Conservation (phyloP, 2,888 invertebrate species). For the Oligia fasciuncula region DNA sequence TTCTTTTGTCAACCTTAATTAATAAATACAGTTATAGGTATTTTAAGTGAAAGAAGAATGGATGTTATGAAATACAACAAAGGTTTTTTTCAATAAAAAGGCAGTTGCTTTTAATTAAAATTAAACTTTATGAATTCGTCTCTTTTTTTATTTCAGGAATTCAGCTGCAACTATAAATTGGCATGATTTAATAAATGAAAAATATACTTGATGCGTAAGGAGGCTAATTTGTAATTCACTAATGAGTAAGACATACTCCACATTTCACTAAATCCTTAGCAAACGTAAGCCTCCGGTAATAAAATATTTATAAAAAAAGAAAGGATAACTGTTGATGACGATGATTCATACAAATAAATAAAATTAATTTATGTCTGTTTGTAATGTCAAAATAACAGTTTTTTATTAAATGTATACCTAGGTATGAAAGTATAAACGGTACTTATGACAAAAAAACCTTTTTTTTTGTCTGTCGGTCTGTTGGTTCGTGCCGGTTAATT, state of each 20-base stretch:
- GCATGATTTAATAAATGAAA: not conserved
- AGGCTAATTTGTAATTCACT: not conserved
- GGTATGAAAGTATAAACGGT: no score
- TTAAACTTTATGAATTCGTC: not conserved
- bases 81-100: not conserved
- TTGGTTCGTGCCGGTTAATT: no score
- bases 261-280: not conserved
- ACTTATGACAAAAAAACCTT: no score
- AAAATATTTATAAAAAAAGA: no score
- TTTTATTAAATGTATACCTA: no score
- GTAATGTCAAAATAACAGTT: no score
- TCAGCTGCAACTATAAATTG: conserved; percentile 11
- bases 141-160: not conserved
- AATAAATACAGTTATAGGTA: conserved; percentile 49
- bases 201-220: not conserved
- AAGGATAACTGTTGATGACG: no score
- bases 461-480: no score
- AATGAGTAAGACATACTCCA: not conserved
- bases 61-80: not conserved
- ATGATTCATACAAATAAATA: no score
- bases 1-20: conserved; percentile 52
- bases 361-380: no score
- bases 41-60: conserved; percentile 35
- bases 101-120: conserved; percentile 22
- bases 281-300: not conserved